phyloP scores from a whole-genome alignment of 2,113 vertebrate genomes.

The Mormyrus iriodes region DNA sequence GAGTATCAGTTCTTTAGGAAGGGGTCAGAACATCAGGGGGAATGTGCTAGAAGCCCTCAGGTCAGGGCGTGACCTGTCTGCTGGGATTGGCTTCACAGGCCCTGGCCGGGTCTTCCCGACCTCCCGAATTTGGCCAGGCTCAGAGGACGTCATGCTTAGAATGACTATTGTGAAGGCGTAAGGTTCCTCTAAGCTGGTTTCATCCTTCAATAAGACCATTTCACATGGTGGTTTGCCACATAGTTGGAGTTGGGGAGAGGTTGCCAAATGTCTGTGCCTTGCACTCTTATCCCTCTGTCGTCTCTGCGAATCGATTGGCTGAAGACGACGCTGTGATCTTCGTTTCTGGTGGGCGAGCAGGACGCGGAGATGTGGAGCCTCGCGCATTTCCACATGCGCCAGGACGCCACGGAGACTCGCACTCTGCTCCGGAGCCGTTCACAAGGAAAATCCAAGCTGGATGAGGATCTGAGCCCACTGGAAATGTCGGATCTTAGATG shows the following conservation, averaged over 20 bases:
- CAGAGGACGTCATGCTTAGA: background rate
- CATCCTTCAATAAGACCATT: background rate
- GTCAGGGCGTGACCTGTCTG: background rate
- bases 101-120: background rate
- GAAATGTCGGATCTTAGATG: background rate
- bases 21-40: background rate
- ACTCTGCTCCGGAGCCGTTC: background rate
- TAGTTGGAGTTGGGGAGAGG: background rate
- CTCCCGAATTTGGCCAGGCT: background rate
- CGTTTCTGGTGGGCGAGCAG: background rate
- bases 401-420: background rate
- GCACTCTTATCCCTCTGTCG: background rate
- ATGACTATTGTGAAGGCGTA: background rate
- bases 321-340: background rate
- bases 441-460: background rate
- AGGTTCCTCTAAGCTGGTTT: background rate
- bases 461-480: background rate
- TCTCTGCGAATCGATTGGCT: background rate
- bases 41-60: background rate
- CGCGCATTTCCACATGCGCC: background rate
- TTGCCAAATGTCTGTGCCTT: background rate
- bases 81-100: background rate
- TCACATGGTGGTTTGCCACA: background rate
- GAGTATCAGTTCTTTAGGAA: background rate
- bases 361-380: background rate